A percentile compares a stretch with the other conserved stretches of the same genome.
These are phyloP conservation scores for Mesoclemmys tuberculata DNA, from an alignment of 2,113 vertebrate species.

Conservation along the genomic window DNA sequence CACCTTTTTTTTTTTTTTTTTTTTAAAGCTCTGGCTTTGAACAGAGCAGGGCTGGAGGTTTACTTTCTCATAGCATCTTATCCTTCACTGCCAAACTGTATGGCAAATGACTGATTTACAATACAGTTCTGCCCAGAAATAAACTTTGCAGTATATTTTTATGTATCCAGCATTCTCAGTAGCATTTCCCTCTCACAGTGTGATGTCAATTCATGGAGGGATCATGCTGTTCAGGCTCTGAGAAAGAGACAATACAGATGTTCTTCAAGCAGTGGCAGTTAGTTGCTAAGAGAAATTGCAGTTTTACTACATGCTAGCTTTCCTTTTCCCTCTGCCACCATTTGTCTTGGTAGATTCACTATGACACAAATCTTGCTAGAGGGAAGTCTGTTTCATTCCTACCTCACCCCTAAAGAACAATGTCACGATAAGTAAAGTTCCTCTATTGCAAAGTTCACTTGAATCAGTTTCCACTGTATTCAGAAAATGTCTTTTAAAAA, in stretches of 20 bases:
- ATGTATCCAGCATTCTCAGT: slow-evolving; percentile 36
- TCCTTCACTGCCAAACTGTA: not conserved
- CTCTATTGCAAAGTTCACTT: slow-evolving; percentile 50
- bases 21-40: rapidly evolving
- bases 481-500: not conserved
- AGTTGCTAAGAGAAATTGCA: slow-evolving; percentile 27
- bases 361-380: slow-evolving; percentile 48
- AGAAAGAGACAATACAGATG: slow-evolving; percentile 33
- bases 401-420: not conserved
- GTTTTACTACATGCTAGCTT: slow-evolving; percentile 48
- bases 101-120: slow-evolving; percentile 34
- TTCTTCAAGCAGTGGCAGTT: slow-evolving; percentile 30
- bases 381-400: slow-evolving; percentile 31
- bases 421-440: slow-evolving; percentile 59
- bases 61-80: slow-evolving; percentile 35
- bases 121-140: slow-evolving; percentile 50
- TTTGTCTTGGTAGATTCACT: slow-evolving; percentile 50
- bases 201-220: slow-evolving; percentile 67
- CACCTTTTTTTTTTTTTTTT: slow-evolving; percentile 11
- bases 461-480: not conserved
- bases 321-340: slow-evolving; percentile 24
- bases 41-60: not conserved
- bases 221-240: slow-evolving; percentile 57
- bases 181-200: slow-evolving; percentile 42
- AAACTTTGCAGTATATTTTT: not conserved